Percentiles rank a stretch among this genome's conserved stretches.
These are phyloP conservation scores for Heterodera carotae DNA, from an alignment of 1,140 invertebrate species.

Conservation along the genomic window DNA sequence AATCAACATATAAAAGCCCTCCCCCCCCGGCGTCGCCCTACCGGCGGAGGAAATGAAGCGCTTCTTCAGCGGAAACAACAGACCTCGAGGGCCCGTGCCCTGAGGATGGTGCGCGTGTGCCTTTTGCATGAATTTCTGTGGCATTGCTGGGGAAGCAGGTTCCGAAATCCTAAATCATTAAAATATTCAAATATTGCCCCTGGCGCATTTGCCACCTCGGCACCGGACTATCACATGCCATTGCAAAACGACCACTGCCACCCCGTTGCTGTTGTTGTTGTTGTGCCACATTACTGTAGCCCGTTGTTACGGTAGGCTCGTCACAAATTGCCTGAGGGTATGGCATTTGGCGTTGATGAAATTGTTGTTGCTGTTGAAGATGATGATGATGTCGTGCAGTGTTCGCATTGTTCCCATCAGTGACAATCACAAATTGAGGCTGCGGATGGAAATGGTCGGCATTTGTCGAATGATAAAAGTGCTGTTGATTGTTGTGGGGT, in stretches of 20 bases:
- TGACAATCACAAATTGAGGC: neutral
- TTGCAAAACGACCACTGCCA: neutral
- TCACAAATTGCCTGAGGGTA: constrained; percentile 3
- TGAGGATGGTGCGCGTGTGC: constrained; percentile 21
- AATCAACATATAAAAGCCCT: neutral
- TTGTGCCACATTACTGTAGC: constrained; percentile 12
- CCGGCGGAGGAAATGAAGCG: constrained; percentile 34
- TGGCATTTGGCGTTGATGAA: neutral
- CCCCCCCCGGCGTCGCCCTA: constrained; percentile 22
- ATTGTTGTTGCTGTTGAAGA: constrained; percentile 7
- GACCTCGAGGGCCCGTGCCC: constrained; percentile 42
- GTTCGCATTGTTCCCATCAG: neutral
- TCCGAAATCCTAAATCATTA: constrained; percentile 45
- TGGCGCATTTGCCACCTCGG: constrained; percentile 18
- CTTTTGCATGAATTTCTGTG: constrained; percentile 59
- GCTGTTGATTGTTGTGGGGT: constrained; percentile 33
- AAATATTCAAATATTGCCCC: neutral
- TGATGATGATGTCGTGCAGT: neutral
- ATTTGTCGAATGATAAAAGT: constrained; percentile 7
- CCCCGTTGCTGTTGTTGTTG: constrained; percentile 15
- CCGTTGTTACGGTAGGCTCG: neutral
- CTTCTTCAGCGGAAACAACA: constrained; percentile 60
- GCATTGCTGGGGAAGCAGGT: constrained; percentile 58
- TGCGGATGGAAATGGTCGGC: neutral
- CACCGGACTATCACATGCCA: constrained; percentile 50